Conservation (phyloP, 2,113 vertebrate genomes). For the Atlantisia rogersi region DNA sequence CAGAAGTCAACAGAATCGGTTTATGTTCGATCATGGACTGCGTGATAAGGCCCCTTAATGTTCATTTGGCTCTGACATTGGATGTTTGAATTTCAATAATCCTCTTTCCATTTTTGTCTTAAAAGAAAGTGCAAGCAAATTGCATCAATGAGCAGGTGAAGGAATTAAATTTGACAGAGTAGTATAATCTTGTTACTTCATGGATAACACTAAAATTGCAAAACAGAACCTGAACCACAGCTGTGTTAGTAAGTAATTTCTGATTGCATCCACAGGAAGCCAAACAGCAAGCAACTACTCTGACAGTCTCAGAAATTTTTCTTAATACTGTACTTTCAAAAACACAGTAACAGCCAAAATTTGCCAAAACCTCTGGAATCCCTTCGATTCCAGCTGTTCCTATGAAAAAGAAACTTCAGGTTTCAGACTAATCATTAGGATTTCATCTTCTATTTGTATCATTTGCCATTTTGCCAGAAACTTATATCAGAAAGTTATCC, state of each 20-base stretch:
- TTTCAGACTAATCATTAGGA: neutral
- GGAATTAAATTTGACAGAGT: neutral
- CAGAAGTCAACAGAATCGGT: neutral
- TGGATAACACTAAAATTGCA: neutral
- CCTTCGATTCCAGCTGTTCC: conserved; percentile 4
- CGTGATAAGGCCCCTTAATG: neutral
- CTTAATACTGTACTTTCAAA: conserved; percentile 40
- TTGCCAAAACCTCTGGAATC: conserved; percentile 25
- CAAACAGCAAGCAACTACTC: conserved; percentile 19
- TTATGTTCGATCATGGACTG: neutral
- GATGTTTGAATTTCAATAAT: neutral
- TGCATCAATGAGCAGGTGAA: neutral
- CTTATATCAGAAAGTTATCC: neutral
- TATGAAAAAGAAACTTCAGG: neutral
- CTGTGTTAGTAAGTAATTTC: conserved; percentile 22
- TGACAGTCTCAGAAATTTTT: conserved; percentile 4
- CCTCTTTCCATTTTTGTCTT: neutral
- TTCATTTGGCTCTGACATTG: neutral
- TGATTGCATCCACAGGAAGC: neutral
- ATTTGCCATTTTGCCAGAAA: conserved; percentile 14
- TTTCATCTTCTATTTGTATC: conserved; percentile 37
- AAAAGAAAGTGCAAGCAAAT: neutral
- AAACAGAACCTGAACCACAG: neutral
- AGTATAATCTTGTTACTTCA: neutral
- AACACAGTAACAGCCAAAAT: conserved; percentile 28